Percentiles rank a stretch among this genome's conserved stretches.
Conservation (phyloP, 2,113 vertebrate species). For the Oxygymnocypris stewartii region DNA sequence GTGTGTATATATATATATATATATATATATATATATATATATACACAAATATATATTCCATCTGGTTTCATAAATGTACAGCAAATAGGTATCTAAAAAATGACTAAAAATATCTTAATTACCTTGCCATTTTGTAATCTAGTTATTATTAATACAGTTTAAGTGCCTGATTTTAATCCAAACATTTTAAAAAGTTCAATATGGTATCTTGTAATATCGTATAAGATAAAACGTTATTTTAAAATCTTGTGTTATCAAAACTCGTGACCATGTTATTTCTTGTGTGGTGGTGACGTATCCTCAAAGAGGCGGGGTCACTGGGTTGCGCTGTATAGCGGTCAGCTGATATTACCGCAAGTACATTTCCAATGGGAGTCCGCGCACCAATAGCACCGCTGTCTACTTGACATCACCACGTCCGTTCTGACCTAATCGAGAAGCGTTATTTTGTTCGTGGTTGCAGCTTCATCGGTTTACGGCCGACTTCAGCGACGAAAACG, state of each 20-base stretch:
- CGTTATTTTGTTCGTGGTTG: conserved; percentile 1
- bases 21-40: too few relatives aligned
- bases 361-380: conserved; percentile 37
- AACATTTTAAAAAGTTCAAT: not conserved
- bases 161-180: not conserved
- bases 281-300: not conserved
- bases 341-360: conserved; percentile 45
- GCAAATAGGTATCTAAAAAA: not conserved
- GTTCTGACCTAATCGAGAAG: not conserved
- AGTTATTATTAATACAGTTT: not conserved
- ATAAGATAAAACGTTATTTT: not conserved
- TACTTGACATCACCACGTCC: conserved; percentile 35
- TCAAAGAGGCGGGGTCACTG: not conserved
- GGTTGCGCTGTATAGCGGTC: conserved; percentile 15
- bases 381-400: not conserved
- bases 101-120: not conserved
- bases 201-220: not conserved
- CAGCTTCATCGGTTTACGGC: not conserved
- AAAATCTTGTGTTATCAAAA: not conserved
- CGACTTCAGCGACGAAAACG: not conserved
- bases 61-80: not conserved
- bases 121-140: not conserved
- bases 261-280: not conserved
- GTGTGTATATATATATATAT: too few relatives aligned
- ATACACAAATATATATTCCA: not conserved